Conservation (phyloP, 2,797 vertebrate species). For the Pteropus rufus region DNA sequence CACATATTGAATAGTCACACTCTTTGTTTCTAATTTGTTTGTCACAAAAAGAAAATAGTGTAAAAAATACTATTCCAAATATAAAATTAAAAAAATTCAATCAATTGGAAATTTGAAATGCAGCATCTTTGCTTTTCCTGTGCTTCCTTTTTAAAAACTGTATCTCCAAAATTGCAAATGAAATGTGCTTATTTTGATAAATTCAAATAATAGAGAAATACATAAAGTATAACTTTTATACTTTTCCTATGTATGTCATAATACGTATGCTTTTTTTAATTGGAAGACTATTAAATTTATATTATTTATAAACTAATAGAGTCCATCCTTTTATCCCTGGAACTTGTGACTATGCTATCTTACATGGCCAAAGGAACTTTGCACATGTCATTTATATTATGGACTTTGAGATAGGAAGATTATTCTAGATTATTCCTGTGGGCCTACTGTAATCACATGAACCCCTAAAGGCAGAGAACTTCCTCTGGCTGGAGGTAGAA, state of each 20-base stretch:
- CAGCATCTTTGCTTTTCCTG: neutral
- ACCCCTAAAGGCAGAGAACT: neutral
- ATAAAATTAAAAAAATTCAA: neutral
- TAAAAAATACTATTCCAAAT: neutral
- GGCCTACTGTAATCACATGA: neutral
- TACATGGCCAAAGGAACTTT: neutral
- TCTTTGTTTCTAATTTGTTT: slow-evolving; percentile 35
- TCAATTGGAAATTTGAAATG: neutral
- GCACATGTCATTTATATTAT: neutral
- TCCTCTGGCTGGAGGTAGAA: neutral
- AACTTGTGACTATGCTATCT: neutral
- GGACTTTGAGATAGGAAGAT: neutral
- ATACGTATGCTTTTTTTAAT: neutral
- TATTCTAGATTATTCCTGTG: neutral
- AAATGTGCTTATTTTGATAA: neutral
- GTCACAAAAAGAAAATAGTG: neutral
- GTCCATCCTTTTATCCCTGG: neutral
- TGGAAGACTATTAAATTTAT: neutral
- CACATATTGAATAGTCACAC: neutral
- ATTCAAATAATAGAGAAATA: neutral
- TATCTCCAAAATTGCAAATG: neutral
- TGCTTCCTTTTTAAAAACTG: neutral
- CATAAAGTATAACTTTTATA: neutral
- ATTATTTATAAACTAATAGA: neutral
- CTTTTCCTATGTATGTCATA: neutral